Conservation (phyloP, 2,113 vertebrate genomes). For the Chinchilla lanigera region DNA sequence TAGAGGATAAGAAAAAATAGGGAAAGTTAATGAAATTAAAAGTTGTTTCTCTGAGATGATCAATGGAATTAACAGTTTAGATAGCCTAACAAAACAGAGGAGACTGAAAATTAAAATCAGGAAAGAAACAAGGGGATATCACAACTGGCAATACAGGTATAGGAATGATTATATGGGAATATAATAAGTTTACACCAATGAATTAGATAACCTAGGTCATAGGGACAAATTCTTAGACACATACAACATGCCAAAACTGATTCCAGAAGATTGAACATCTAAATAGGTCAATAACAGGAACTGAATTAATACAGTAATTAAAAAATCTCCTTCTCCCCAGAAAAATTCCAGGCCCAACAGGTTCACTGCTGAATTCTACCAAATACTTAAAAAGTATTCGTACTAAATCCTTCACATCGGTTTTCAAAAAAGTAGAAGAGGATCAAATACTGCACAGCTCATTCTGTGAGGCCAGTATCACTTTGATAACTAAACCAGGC, state of each 20-base stretch:
- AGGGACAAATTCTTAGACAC: conserved; percentile 42
- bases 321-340: neutral
- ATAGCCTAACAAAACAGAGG: neutral
- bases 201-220: conserved; percentile 9
- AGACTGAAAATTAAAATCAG: conserved; percentile 49
- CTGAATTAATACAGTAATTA: conserved; percentile 27
- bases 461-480: conserved; percentile 26
- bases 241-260: neutral
- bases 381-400: neutral
- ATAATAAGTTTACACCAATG: neutral
- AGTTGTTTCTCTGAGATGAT: neutral
- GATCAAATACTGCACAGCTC: neutral
- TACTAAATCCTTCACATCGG: conserved; percentile 3
- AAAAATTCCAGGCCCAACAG: neutral
- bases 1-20: conserved; percentile 6
- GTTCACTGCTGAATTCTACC: neutral
- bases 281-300: conserved; percentile 17
- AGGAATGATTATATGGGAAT: neutral
- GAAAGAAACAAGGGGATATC: conserved; percentile 2
- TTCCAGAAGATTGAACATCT: conserved; percentile 24
- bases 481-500: conserved; percentile 4
- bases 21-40: neutral
- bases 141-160: neutral
- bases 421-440: conserved; percentile 15
- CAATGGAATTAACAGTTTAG: neutral